Percentiles rank a stretch among this genome's conserved stretches.
Conservation (phyloP, 2,113 vertebrate species). For the Lota lota region DNA sequence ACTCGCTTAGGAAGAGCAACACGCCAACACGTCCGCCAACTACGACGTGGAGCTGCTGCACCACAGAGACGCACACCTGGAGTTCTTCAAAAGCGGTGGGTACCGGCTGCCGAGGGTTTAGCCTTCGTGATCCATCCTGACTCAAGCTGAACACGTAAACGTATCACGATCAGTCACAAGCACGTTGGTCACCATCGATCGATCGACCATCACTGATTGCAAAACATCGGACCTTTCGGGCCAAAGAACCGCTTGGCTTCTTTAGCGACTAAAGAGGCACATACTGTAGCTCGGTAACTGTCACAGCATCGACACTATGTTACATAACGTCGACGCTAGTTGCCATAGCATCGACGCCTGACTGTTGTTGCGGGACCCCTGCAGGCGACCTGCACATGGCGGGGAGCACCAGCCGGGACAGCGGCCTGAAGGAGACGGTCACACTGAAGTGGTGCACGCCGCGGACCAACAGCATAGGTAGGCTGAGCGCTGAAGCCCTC, state of each 20-base stretch:
- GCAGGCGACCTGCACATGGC: constrained; percentile 86
- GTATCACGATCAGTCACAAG: too few relatives aligned
- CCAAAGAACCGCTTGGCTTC: too few relatives aligned
- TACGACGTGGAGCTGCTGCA: constrained; percentile 97
- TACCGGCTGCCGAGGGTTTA: constrained; percentile 1
- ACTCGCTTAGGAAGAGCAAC: constrained; percentile 91
- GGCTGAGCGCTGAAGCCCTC: constrained; percentile 36
- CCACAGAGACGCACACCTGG: constrained; percentile 93
- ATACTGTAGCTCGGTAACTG: too few relatives aligned
- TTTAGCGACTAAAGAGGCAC: too few relatives aligned
- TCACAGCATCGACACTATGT: too few relatives aligned
- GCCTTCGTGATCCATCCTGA: too few relatives aligned
- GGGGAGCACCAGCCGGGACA: constrained; percentile 84
- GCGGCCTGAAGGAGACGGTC: constrained; percentile 89
- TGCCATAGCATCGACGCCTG: too few relatives aligned
- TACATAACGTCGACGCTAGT: too few relatives aligned
- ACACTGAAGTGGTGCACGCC: constrained; percentile 98
- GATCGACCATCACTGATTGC: too few relatives aligned
- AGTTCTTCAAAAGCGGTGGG: constrained; percentile 94
- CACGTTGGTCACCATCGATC: too few relatives aligned
- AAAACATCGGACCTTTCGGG: too few relatives aligned
- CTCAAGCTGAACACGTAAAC: too few relatives aligned
- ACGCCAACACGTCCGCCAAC: constrained; percentile 98
- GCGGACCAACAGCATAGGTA: constrained; percentile 93
- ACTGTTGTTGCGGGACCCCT: constrained; percentile 4